Evolutionary conservation across 2,113 vertebrate genomes (phyloP), one percentile per base, ranked within the genome.

Genomic region (Ciconia stormi): DNA sequence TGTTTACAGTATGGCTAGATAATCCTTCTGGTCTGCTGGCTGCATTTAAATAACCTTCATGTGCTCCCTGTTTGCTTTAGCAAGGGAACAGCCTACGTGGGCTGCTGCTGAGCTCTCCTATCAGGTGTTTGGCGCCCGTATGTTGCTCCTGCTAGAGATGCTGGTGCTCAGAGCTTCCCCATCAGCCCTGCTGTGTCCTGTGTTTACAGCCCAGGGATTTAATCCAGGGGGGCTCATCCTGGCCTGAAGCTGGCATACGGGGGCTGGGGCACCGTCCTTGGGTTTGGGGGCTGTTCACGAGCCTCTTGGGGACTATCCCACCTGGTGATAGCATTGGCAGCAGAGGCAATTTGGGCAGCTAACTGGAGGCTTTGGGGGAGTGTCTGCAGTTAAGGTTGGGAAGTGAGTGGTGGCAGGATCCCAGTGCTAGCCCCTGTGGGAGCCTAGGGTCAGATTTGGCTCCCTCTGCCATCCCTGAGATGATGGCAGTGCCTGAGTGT

Each of bases 401-500:
- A 58, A 63, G 40, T 0, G 0, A 81, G 38, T 0, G 0, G 34
- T 55, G 44, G 38, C 53, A 27, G 17, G 17, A 70, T 92, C 27
- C 29, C 52, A 73, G 55, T 66, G 34, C 47, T 72, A 50, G 55
- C 6, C 22, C 38, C 25, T 0, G 0, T 3, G 6, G 58, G 62
- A 92, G 46, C 22, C 29, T 56, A 7, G 30, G 38, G 9, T 80
- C 58, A 89, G 32, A 30, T 87, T 13, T 88, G 58, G 18, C 67
- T 82, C 22, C 32, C 22, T 88, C 9, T 95, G 59, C 50, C 42
- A 46, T 32, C 36, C 30, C 29, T 87, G 93, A 62, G 89, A 32
- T 1, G 5, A n/a, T 76, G 38, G 44, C 52, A 63, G 16, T 82
- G 50, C 65, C 63, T 47, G 25, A 61, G 11, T 2, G 0, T 72